Evolutionary conservation across 2,113 vertebrate species (phyloP), one percentile per base, ranked within the genome.

Genomic region (Apodemus speciosus): DNA sequence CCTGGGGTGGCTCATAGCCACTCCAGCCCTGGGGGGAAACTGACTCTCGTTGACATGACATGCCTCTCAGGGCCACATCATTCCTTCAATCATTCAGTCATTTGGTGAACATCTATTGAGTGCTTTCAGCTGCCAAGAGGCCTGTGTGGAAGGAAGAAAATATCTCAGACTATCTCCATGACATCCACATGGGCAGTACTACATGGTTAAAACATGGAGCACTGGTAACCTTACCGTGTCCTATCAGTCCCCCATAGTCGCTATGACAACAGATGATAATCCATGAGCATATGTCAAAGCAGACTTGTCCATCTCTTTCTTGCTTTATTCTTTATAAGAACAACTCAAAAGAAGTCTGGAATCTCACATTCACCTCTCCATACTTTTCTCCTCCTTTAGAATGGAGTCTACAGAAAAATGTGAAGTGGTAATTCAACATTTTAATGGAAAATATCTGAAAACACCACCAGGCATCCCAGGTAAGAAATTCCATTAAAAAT

Each of bases 381-480:
- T 83, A 43, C 80, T 96, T 95, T 40, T 60, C 30, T 15, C 30
- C 6, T 11, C 32, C 21, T 85, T 85, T 94, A 99, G 98, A 97
- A 99, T 99, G 98, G 98, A 99, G 90, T 99, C 98, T 94, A 99
- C 98, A 96, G 98, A 99, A 98, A 99, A 99, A 98, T 99, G 98
- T 98, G 99, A 99, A 98, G 98, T 99, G 97, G 98, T 99, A 96
- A 98, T 99, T 98, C 98, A 98, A 6, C 98, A 98, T 98, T 99
- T 99, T 98, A 99, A 99, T 97, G 98, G 98, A 88, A 99, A 99
- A 97, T 99, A 99, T 60, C 98, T 99, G 98, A 99, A 99, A 98
- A 99, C 98, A 76, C 98, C 98, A 75, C 98, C 98, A 9, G 98
- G 98, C 95, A 98, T 99, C 94, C 98, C 98, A 98, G 98, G 98